A percentile compares a stretch with the other conserved stretches of the same genome.
Evolutionary conservation across 2,888 invertebrate species (phyloP).

Genomic region (Oligia strigilis): DNA sequence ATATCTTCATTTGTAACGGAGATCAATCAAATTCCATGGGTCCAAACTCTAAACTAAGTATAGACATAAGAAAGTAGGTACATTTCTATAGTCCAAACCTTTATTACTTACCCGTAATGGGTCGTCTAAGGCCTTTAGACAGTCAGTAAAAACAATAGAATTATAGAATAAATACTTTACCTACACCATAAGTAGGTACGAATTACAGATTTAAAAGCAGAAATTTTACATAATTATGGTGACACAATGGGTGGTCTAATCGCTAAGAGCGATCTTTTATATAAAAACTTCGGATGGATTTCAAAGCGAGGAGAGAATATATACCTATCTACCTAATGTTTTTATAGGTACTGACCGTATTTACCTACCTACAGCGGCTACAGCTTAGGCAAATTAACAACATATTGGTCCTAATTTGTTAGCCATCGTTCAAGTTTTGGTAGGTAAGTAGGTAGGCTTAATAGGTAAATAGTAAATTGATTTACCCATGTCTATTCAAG

Average conservation of each 20-base stretch:
- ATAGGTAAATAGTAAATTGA: conserved; percentile 22
- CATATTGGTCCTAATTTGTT: conserved; percentile 42
- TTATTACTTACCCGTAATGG: too few relatives aligned
- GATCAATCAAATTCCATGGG: background rate
- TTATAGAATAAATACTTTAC: too few relatives aligned
- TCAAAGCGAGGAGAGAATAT: background rate
- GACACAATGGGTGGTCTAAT: background rate
- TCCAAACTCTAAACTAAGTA: background rate
- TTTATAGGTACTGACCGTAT: background rate
- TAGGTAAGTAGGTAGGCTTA: background rate
- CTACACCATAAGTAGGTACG: background rate
- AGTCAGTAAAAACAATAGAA: too few relatives aligned
- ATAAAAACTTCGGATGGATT: background rate
- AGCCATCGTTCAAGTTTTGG: conserved; percentile 11
- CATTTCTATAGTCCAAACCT: too few relatives aligned
- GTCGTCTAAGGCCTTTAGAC: too few relatives aligned
- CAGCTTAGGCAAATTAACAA: conserved; percentile 10
- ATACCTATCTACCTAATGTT: background rate
- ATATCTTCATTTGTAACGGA: background rate
- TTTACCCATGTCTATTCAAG: conserved; percentile 41
- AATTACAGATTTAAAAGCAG: background rate
- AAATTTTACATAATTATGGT: background rate
- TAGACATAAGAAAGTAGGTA: too few relatives aligned
- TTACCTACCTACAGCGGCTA: background rate
- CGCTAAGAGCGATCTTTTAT: background rate